These are phyloP conservation scores for Caenorhabditis latens DNA, from an alignment of 1,140 invertebrate genomes.

Conservation along the genomic window DNA sequence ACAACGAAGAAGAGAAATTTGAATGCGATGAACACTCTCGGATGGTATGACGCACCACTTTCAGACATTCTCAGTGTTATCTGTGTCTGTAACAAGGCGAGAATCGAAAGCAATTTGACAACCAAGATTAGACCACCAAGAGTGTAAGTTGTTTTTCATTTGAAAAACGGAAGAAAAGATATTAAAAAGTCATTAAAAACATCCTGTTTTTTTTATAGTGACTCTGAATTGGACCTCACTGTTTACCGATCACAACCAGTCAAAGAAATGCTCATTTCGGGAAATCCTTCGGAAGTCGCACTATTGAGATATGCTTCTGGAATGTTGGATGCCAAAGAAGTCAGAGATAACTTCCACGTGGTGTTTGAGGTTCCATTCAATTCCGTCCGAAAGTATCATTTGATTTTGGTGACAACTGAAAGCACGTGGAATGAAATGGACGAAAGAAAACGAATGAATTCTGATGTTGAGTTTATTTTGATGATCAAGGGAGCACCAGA, in stretches of 20 bases:
- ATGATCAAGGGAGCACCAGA: constrained; percentile 75
- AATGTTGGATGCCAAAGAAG: constrained; percentile 62
- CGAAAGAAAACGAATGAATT: constrained; percentile 50
- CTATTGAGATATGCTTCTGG: constrained; percentile 64
- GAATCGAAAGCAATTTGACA: constrained; percentile 62
- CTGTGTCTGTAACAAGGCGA: constrained; percentile 70
- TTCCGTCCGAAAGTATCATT: constrained; percentile 74
- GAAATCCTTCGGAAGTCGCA: constrained; percentile 72
- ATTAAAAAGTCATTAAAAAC: background rate
- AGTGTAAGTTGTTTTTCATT: constrained; percentile 23
- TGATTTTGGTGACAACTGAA: constrained; percentile 67
- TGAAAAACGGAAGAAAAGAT: background rate
- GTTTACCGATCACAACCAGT: constrained; percentile 38
- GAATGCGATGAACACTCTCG: constrained; percentile 56
- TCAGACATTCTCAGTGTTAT: constrained; percentile 69
- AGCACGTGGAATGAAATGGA: constrained; percentile 29
- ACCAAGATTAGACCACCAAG: constrained; percentile 50
- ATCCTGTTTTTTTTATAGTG: constrained; percentile 47
- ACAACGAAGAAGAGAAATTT: constrained; percentile 68
- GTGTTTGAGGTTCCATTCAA: constrained; percentile 77
- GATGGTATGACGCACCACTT: constrained; percentile 66
- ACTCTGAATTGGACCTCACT: constrained; percentile 48
- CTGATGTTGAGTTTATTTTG: constrained; percentile 68
- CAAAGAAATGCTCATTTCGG: constrained; percentile 66
- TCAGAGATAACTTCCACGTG: constrained; percentile 66